Evolutionary conservation across 2,113 vertebrate species (phyloP).

Genomic region (Dinomys branickii): DNA sequence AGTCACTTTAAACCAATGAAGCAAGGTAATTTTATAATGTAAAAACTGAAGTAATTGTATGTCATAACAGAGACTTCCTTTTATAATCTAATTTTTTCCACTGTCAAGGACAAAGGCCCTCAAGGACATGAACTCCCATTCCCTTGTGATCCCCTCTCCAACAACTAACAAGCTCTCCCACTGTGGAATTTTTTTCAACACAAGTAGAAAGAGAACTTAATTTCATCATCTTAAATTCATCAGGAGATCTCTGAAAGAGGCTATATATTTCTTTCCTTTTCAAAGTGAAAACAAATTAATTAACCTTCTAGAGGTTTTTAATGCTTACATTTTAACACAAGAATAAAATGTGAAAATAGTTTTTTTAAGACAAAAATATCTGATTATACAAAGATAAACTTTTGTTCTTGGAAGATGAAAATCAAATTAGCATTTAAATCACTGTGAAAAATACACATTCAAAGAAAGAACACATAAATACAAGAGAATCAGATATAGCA

Average conservation of each 20-base stretch:
- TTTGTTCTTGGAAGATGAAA: background rate
- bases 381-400: conserved; percentile 14
- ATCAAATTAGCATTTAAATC: background rate
- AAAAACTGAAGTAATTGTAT: background rate
- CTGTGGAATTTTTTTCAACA: background rate
- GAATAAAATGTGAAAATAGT: conserved; percentile 15
- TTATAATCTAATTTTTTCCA: background rate
- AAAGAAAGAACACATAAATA: background rate
- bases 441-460: background rate
- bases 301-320: conserved; percentile 5
- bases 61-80: background rate
- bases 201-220: background rate
- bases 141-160: background rate
- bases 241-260: background rate
- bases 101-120: background rate
- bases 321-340: conserved; percentile 25
- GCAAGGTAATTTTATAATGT: background rate
- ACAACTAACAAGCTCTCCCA: background rate
- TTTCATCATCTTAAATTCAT: too few relatives aligned
- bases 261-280: conserved; percentile 13
- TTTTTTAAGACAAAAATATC: background rate
- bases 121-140: background rate
- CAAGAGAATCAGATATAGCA: background rate
- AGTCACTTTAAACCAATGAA: background rate
- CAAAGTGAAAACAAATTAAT: background rate